phyloP scores from a whole-genome alignment of 1,140 invertebrate species.

The Pygmarrhopalites habei region DNA sequence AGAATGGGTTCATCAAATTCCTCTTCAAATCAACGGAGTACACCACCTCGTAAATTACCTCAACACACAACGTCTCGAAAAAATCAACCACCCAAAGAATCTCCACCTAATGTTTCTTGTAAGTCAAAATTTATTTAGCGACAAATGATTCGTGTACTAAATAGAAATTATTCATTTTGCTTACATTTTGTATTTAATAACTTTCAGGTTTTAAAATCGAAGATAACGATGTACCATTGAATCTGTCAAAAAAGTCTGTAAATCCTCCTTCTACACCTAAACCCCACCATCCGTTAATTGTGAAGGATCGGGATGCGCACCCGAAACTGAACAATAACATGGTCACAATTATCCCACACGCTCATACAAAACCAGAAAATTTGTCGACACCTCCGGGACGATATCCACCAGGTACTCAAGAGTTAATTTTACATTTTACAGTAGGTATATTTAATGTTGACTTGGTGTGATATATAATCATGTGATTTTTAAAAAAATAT shows the following conservation, averaged over 20 bases:
- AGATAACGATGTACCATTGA: slow-evolving; percentile 13
- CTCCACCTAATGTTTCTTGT: slow-evolving; percentile 16
- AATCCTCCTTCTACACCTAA: slow-evolving; percentile 5
- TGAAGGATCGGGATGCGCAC: background rate
- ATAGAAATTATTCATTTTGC: too few relatives aligned
- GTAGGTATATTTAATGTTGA: too few relatives aligned
- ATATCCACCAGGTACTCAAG: too few relatives aligned
- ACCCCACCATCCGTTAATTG: background rate
- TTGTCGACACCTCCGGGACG: slow-evolving; percentile 25
- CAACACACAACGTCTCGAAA: slow-evolving; percentile 8
- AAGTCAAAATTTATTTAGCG: too few relatives aligned
- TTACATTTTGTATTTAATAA: too few relatives aligned
- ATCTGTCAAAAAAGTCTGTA: slow-evolving; percentile 21
- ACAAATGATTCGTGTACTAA: too few relatives aligned
- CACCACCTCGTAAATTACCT: slow-evolving; percentile 4
- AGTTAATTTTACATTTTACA: too few relatives aligned
- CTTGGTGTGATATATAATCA: too few relatives aligned
- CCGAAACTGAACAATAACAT: background rate
- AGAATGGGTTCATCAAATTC: slow-evolving; percentile 13
- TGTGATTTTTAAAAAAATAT: too few relatives aligned
- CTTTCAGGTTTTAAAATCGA: slow-evolving; percentile 10
- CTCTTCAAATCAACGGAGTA: slow-evolving; percentile 3
- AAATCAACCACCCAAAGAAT: slow-evolving; percentile 16
- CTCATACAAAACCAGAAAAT: slow-evolving; percentile 30
- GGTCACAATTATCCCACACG: slow-evolving; percentile 26